Evolutionary conservation across 2,113 vertebrate genomes (phyloP), one percentile per base, ranked within the genome.

Genomic region (Engystomops pustulosus): DNA sequence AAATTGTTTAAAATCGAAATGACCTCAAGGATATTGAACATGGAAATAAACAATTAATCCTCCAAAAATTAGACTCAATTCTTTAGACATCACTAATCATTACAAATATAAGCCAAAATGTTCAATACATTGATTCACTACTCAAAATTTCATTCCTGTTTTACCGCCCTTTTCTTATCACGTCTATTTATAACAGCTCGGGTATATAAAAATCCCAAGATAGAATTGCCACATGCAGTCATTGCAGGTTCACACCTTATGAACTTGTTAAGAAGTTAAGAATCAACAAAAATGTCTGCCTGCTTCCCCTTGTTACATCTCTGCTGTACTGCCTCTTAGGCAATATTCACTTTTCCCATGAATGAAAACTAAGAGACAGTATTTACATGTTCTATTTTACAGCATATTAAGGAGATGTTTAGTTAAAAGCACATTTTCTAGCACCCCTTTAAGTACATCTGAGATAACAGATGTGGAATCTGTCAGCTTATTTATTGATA

Each of bases 181-280:
- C 3, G 8, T 49, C 71, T 74, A 74, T 49, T 30, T 65, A 62
- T 79, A 79, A 47, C 77, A 45, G 36, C 23, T 47, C 2, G 0
- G 14, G 44, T 47, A 68, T 47, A 49, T 49, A 67, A 79, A 65
- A 41, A 67, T 30, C 45, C 30, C 44, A 5, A 49, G 25, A 3
- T 51, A n/a, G 32, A 32, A 80, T 68, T 80, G 60, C 38, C 12
- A 20, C 41, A 36, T n/a, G 23, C 60, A 34, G 78, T 34, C 41
- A 68, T 80, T 68, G 51, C 27, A 68, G 41, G 15, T 34, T 79
- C 60, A 45, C 78, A 80, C 58, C 27, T 80, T 68, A 67, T 47
- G 15, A 80, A 32, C 41, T 44, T 44, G 17, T 51, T 80, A 68
- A 68, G 60, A 67, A 49, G 41, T 30, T 30, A 65, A 23, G 18